These are phyloP conservation scores for Danio aesculapii DNA, from an alignment of 2,797 vertebrate genomes.

Conservation along the genomic window DNA sequence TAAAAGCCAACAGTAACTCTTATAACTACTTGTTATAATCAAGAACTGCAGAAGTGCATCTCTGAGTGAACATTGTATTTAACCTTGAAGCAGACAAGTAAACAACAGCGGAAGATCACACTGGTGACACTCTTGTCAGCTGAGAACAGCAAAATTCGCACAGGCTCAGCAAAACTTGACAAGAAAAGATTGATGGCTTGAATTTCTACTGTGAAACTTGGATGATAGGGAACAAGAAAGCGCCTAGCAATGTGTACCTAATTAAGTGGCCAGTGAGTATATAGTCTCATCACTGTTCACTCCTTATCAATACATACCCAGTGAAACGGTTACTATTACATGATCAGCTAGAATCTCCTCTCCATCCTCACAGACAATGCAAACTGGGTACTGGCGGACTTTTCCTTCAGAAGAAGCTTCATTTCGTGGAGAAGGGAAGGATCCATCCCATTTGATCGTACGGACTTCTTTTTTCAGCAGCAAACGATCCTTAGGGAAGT, in stretches of 20 bases:
- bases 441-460: slow-evolving; percentile 63
- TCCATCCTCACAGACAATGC: slow-evolving; percentile 60
- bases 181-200: too few relatives aligned
- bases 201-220: too few relatives aligned
- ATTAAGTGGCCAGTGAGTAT: background rate
- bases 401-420: slow-evolving; percentile 12
- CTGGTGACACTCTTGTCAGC: too few relatives aligned
- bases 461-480: slow-evolving; percentile 56
- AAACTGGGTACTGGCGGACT: slow-evolving; percentile 48
- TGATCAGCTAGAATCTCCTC: slow-evolving; percentile 64
- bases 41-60: too few relatives aligned
- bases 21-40: too few relatives aligned
- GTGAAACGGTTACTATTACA: slow-evolving; percentile 65
- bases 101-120: too few relatives aligned
- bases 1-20: too few relatives aligned
- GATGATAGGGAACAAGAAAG: too few relatives aligned
- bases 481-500: slow-evolving; percentile 57
- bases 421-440: slow-evolving; percentile 31
- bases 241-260: background rate
- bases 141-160: too few relatives aligned
- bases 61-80: too few relatives aligned
- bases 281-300: background rate
- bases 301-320: slow-evolving; percentile 56
- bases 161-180: too few relatives aligned
- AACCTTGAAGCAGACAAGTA: too few relatives aligned